Percentiles rank a stretch among this genome's conserved stretches.
Conservation (phyloP, 2,113 vertebrate species). For the Myiagra hebetior region DNA sequence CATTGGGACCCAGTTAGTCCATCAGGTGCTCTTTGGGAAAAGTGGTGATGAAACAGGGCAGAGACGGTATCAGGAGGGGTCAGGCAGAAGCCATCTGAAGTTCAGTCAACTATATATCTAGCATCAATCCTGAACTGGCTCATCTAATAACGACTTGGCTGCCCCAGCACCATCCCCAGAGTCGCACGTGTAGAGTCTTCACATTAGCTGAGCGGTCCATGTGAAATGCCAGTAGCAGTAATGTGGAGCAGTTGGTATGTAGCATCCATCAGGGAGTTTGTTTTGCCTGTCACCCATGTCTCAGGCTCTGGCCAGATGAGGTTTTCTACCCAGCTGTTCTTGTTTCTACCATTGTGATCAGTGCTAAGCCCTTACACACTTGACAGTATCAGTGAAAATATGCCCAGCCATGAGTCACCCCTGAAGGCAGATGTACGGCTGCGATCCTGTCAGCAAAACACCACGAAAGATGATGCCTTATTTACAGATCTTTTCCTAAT, state of each 20-base stretch:
- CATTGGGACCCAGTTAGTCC: neutral
- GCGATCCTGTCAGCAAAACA: neutral
- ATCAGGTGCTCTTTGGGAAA: neutral
- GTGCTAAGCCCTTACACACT: neutral
- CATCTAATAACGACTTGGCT: neutral
- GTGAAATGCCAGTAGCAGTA: neutral
- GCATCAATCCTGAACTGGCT: neutral
- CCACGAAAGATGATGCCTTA: fast-evolving
- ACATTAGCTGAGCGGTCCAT: fast-evolving
- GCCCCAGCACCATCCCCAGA: neutral
- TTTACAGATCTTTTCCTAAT: neutral
- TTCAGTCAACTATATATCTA: neutral
- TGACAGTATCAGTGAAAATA: neutral
- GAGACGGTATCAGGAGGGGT: neutral
- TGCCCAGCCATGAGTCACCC: neutral
- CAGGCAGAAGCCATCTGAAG: neutral
- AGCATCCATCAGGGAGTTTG: neutral
- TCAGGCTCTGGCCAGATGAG: neutral
- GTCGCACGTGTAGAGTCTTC: neutral
- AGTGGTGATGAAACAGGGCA: neutral
- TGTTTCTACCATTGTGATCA: neutral
- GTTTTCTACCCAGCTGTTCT: neutral
- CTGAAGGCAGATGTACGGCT: neutral
- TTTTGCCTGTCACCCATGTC: neutral
- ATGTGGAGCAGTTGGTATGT: neutral